phyloP scores from a whole-genome alignment of 1,140 invertebrate species.

The Ceratosolen fusciceps region DNA sequence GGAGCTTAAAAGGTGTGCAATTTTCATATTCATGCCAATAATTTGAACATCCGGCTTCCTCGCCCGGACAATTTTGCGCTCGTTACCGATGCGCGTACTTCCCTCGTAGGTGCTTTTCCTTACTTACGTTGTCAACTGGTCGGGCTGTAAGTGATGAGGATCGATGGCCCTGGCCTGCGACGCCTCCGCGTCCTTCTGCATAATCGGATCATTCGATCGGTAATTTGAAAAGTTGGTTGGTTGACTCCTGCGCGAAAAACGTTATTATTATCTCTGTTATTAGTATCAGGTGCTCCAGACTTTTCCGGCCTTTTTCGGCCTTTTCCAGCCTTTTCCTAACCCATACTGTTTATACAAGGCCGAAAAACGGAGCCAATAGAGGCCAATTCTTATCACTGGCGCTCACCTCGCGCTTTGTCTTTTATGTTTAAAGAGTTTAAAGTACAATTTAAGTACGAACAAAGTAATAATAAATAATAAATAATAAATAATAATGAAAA shows the following conservation, averaged over 20 bases:
- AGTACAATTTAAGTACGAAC: background rate
- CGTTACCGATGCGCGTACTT: background rate
- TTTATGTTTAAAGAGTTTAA: background rate
- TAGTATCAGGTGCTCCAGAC: too few species aligned
- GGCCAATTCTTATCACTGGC: too few species aligned
- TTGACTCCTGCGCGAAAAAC: too few species aligned
- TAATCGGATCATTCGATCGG: slow-evolving; percentile 72
- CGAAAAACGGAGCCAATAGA: too few species aligned
- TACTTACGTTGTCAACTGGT: slow-evolving; percentile 74
- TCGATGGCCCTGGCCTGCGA: slow-evolving; percentile 48
- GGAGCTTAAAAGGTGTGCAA: too few species aligned
- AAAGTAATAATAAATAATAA: background rate
- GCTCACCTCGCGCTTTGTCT: too few species aligned
- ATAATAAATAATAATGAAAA: too few species aligned
- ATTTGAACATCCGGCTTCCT: slow-evolving; percentile 1
- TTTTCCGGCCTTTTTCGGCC: too few species aligned
- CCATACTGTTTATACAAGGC: too few species aligned
- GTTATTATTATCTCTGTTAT: too few species aligned
- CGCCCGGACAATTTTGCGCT: background rate
- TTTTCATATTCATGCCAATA: background rate
- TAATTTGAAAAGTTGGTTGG: slow-evolving; percentile 67
- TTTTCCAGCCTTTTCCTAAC: too few species aligned
- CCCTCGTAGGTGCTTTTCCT: too few species aligned
- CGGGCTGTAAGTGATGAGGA: slow-evolving; percentile 65
- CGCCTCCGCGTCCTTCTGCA: slow-evolving; percentile 61